Evolutionary conservation across 2,113 vertebrate genomes (phyloP), one percentile per base, ranked within the genome.

Genomic region (Dipodomys ordii): DNA sequence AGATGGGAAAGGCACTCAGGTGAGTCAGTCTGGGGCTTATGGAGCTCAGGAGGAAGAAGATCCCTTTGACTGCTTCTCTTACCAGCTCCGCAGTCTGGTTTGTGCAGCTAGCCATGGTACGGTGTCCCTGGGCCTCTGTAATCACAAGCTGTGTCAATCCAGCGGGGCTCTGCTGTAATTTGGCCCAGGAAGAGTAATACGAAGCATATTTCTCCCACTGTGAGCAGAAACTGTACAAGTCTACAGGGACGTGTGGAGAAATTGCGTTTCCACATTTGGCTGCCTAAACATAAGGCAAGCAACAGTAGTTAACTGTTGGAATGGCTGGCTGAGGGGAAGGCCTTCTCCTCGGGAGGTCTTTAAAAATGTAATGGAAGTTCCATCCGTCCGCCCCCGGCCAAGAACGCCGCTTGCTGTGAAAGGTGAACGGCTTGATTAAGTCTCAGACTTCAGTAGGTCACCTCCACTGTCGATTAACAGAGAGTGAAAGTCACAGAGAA

Each of bases 261-360:
- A 97, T 96, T 96, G 95, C 95, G 96, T 96, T 89, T 93, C 95
- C 96, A 96, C 94, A 94, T 96, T 96, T 88, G 88, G 94, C 95
- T 90, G 93, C 96, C 94, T 95, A 87, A 85, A 94, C 97, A 96
- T 81, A 97, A 96, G 96, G 96, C 92, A 76, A 93, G 46, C 85
- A 95, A 94, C 88, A 93, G 94, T 93, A 96, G 96, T 97, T 96
- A 97, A 90, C 95, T 74, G 84, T 92, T 93, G 93, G 79, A 96
- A 95, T 96, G 94, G 94, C 85, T 93, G 74, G 71, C 92, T 62
- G 92, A 94, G 94, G 92, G 84, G 92, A 82, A 88, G 28, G 87
- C 90, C 92, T 86, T 71, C 87, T 87, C 93, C 96, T 96, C 88
- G 7, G 82, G 95, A 97, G 97, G 95, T 80, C 90, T 88, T 82